Percentiles rank a stretch among this genome's conserved stretches.
These are phyloP conservation scores for Ondatra zibethicus DNA, from an alignment of 2,113 vertebrate species.

Conservation along the genomic window DNA sequence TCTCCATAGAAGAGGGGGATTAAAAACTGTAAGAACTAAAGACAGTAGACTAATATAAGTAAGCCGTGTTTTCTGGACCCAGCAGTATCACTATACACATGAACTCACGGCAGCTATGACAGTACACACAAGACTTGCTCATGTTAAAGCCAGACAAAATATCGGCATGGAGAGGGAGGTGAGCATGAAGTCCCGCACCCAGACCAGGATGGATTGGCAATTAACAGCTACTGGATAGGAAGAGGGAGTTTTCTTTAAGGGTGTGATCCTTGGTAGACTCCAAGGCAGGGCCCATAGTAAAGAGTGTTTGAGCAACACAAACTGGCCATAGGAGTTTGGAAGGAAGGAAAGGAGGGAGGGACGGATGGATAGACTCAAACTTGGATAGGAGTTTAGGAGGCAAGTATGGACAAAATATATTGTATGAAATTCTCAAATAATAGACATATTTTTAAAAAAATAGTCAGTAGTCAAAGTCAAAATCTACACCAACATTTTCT, in stretches of 20 bases:
- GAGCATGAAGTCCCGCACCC: background rate
- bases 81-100: background rate
- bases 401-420: background rate
- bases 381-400: background rate
- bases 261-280: background rate
- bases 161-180: background rate
- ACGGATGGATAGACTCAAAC: background rate
- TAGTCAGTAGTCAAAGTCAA: background rate
- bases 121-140: background rate
- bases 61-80: background rate
- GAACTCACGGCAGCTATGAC: background rate
- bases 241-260: background rate
- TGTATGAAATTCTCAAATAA: background rate
- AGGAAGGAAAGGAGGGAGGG: rapidly evolving
- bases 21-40: background rate
- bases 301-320: background rate
- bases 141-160: background rate
- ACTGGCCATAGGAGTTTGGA: background rate
- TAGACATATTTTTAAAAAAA: background rate
- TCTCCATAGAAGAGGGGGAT: background rate
- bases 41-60: background rate
- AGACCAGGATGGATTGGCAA: background rate
- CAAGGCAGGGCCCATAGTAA: background rate
- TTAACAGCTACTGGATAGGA: background rate
- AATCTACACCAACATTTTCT: background rate